Percentiles rank a stretch among this genome's conserved stretches.
Conservation (phyloP, 1,140 invertebrate species). For the Nasonia longicornis region DNA sequence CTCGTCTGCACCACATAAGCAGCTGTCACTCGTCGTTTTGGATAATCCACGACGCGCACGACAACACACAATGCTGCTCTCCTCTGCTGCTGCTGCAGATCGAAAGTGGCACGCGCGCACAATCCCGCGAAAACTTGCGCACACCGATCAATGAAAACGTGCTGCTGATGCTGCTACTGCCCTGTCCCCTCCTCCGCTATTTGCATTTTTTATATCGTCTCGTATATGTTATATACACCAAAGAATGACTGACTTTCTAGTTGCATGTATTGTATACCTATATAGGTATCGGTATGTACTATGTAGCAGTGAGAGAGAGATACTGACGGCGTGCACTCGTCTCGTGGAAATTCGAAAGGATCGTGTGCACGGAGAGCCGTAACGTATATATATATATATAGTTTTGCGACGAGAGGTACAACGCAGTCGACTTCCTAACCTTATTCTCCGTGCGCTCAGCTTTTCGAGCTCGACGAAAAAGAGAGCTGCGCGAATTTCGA, state of each 20-base stretch:
- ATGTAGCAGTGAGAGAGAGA: too few relatives aligned
- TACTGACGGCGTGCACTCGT: too few relatives aligned
- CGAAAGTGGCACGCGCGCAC: constrained; percentile 13
- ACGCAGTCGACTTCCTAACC: too few relatives aligned
- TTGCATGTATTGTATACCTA: neutral
- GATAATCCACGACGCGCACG: neutral
- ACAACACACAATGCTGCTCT: neutral
- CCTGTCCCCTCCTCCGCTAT: too few relatives aligned
- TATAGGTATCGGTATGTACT: too few relatives aligned
- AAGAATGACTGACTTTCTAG: too few relatives aligned
- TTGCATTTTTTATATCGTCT: too few relatives aligned
- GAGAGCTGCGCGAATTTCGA: neutral
- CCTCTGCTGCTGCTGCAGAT: neutral
- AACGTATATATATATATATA: neutral
- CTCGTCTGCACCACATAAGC: neutral
- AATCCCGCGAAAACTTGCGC: neutral
- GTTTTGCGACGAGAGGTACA: neutral
- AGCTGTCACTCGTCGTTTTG: neutral
- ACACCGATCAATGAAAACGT: constrained; percentile 13
- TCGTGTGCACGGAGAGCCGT: neutral
- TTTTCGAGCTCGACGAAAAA: neutral
- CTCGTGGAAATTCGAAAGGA: neutral
- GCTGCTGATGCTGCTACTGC: too few relatives aligned
- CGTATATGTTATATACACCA: too few relatives aligned
- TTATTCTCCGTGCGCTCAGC: too few relatives aligned